Evolutionary conservation across 1,140 invertebrate genomes (phyloP), one percentile per base, ranked within the genome.

Genomic region (Heliothis subflexa): DNA sequence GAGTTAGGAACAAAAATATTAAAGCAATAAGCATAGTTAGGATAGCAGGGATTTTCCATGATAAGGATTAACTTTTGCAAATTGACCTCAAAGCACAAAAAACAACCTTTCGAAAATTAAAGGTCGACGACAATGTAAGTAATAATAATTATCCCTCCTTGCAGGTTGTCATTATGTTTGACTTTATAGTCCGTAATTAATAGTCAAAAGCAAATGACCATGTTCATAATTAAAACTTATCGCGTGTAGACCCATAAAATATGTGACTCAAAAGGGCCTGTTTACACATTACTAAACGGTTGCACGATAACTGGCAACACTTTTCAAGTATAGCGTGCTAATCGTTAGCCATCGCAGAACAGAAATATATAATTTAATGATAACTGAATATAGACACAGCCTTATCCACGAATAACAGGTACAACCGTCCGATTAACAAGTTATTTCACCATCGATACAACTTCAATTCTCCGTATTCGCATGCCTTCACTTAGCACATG

Each of bases 261-360:
- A 47, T 47, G 28, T 64, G 71, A 73, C 11, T 73, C 71, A 73
- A 59, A 73, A 73, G 47, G 40, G 28, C 59, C 16, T 64, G 59
- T 62, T 75, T 62, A 75, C 57, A 62, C 57, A 16, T 75, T 50
- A 64, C 59, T 73, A 73, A 59, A 73, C 52, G 21, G 16, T 12
- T 21, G 40, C 71, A 57, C 45, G 64, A 59, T 47, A 9, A 57
- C 59, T 75, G 73, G 73, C 59, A 64, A 75, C 61, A 73, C 71
- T 73, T 16, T 28, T 47, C 71, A 18, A 55, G 18, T n/a, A 11
- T 57, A 18, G 71, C 71, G 71, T 73, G 71, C 71, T 73, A 73
- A 61, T 61, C 70, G 54, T 14, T 57, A 11, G 12, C 55, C 40
- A 73, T 47, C 71, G 16, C 18, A 28, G 33, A 47, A 73, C 28